Evolutionary conservation across 2,888 invertebrate species (phyloP), one percentile per base, ranked within the genome.

Genomic region (Rhodophaea formosa): DNA sequence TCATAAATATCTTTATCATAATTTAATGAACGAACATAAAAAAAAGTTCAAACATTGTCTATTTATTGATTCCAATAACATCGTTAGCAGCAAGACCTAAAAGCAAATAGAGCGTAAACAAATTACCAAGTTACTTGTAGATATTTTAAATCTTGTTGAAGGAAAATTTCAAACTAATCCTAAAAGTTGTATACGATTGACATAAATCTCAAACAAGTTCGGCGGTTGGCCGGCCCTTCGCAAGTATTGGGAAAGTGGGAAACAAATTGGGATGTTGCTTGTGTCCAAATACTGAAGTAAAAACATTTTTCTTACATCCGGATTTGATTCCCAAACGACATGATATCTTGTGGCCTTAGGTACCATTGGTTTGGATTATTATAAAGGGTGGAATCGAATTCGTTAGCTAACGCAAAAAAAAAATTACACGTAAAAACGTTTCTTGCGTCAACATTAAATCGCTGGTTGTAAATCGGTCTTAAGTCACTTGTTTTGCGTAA

Each of bases 221-320:
- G 69, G 45, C 56, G 62, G 68, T 72, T 69, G 62, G 67, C 66
- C 62, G 63, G 64, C 68, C 68, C 68, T 68, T 67, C 65, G 63
- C 65, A 72, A 77, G 75, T 79, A 77, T 74, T 63, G 72, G 67
- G 56, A 73, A 73, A 76, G 70, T 74, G 65, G 61, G 62, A 68
- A 77, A 73, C 73, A 71, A 79, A 72, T 72, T 65, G 66, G 70
- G 67, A 69, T 67, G 67, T 70, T 68, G 69, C 68, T 39, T 32
- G 8, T 39, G 39, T 39, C 39, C 39, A 39, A 12, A 39, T 71
- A 68, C 75, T 79, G 75, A 69, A 72, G 67, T 65, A 65, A 42
- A 12, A 52, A 43, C 39, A 53, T 45, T 54, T 52, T 17, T 35
- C 17, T 39, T 39, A n/a, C 39, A 12, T 39, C 3, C 39, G 23